Conservation (phyloP, 2,888 invertebrate genomes). For the Vandiemenella viatica region DNA sequence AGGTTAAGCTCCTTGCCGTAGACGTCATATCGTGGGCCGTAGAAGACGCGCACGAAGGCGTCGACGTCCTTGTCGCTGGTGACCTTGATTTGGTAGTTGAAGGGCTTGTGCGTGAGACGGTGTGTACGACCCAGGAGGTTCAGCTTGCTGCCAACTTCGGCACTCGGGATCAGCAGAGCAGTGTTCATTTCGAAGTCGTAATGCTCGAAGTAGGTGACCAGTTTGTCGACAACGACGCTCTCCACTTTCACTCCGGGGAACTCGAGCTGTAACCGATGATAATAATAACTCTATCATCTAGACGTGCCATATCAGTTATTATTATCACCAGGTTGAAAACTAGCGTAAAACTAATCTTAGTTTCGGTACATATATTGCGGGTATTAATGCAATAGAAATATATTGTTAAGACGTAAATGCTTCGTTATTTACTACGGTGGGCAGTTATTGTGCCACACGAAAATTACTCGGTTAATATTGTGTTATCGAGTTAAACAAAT, state of each 20-base stretch:
- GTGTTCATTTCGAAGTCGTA: constrained; percentile 49
- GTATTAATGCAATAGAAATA: no score
- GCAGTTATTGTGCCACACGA: no score
- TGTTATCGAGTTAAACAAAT: no score
- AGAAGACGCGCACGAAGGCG: constrained; percentile 46
- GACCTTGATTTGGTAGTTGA: constrained; percentile 39
- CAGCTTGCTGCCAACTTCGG: constrained; percentile 23
- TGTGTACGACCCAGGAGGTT: constrained; percentile 36
- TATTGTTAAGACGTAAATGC: no score
- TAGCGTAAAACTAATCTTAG: no score
- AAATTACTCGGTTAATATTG: no score
- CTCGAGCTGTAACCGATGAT: no score
- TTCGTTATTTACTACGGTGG: no score
- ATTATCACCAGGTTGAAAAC: no score
- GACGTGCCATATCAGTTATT: no score
- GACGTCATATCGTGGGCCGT: constrained; percentile 52
- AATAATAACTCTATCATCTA: no score
- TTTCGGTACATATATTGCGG: no score
- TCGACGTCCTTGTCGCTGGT: constrained; percentile 39
- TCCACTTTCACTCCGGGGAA: constrained; percentile 50
- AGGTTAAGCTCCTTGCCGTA: constrained; percentile 39
- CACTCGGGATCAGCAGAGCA: constrained; percentile 34
- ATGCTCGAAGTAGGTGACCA: constrained; percentile 53
- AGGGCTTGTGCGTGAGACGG: constrained; percentile 48
- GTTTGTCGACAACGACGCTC: constrained; percentile 43